Conservation (phyloP, 2,797 vertebrate species). For the Lacerta agilis region DNA sequence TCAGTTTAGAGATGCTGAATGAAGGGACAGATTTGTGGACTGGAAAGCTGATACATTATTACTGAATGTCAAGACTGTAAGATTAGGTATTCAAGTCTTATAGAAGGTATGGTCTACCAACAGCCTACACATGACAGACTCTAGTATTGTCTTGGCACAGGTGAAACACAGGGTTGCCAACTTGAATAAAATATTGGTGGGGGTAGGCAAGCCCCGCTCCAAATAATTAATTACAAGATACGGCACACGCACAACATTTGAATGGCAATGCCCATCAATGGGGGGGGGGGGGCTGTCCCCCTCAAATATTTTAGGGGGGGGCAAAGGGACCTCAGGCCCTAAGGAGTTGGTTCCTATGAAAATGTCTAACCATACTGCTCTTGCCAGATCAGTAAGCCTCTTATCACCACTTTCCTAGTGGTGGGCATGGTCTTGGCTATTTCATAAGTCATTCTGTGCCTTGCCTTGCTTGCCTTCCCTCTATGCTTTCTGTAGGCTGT, state of each 20-base stretch:
- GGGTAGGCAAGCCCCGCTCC: no score
- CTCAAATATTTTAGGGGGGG: no score
- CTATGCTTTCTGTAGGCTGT: slow-evolving; percentile 6
- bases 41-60: not conserved
- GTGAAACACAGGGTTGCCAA: not conserved
- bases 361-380: not conserved
- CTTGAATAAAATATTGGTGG: not conserved
- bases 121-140: not conserved
- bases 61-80: not conserved
- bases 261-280: no score
- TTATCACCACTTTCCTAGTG: not conserved
- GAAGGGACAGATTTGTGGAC: not conserved
- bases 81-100: not conserved
- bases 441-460: not conserved
- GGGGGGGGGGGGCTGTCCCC: no score
- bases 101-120: not conserved
- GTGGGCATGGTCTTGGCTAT: not conserved
- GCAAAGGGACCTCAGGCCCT: no score
- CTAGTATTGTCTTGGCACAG: not conserved
- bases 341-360: not conserved
- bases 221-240: no score
- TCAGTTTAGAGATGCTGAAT: not conserved
- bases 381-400: not conserved
- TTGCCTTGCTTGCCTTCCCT: not conserved
- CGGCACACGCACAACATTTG: no score